These are phyloP conservation scores for Calliopsis andreniformis DNA, from an alignment of 1,140 invertebrate genomes.

Conservation along the genomic window DNA sequence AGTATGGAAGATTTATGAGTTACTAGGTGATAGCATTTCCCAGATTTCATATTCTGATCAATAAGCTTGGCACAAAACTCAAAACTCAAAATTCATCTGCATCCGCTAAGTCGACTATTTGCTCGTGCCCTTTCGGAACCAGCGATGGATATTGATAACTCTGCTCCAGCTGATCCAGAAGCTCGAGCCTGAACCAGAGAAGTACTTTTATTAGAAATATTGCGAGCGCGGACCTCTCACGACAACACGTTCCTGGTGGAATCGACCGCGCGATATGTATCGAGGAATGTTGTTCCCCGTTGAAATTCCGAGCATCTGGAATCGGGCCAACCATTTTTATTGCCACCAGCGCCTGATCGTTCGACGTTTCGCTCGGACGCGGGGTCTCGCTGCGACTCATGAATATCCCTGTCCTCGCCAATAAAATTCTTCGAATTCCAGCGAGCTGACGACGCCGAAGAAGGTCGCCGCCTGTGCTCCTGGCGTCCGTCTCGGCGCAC, in stretches of 20 bases:
- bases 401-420: slow-evolving; percentile 50
- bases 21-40: no score
- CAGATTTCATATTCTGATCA: no score
- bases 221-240: slow-evolving; percentile 4
- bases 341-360: slow-evolving; percentile 34
- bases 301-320: slow-evolving; percentile 60
- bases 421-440: slow-evolving; percentile 44
- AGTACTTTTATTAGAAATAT: slow-evolving; percentile 51
- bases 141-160: no score
- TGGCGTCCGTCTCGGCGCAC: no score
- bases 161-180: no score
- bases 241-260: slow-evolving; percentile 33
- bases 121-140: no score
- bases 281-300: slow-evolving; percentile 43
- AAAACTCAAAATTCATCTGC: no score
- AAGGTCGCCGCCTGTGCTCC: not conserved
- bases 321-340: slow-evolving; percentile 62
- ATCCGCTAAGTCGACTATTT: no score
- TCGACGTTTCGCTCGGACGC: slow-evolving; percentile 46
- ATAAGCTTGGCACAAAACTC: no score
- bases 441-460: slow-evolving; percentile 14
- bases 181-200: slow-evolving; percentile 9
- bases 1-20: no score
- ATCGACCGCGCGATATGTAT: slow-evolving; percentile 40
- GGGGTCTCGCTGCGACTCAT: slow-evolving; percentile 23